phyloP scores from a whole-genome alignment of 2,888 invertebrate species.

The Agrochola circellaris region DNA sequence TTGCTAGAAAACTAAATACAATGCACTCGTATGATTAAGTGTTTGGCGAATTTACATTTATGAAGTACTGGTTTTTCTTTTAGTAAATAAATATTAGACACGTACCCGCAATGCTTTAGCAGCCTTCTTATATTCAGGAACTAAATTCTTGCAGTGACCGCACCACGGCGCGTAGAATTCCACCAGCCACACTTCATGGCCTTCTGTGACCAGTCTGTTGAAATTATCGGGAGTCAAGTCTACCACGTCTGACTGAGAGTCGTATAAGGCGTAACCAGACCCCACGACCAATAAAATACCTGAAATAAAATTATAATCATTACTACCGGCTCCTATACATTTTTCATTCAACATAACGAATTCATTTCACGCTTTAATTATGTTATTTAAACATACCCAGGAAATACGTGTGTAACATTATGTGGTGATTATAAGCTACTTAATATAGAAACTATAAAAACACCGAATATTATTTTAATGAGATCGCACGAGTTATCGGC shows the following conservation, averaged over 20 bases:
- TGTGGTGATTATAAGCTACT: slow-evolving; percentile 72
- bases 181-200: slow-evolving; percentile 98
- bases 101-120: slow-evolving; percentile 96
- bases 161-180: slow-evolving; percentile 99
- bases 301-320: slow-evolving; percentile 70
- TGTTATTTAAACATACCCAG: slow-evolving; percentile 85
- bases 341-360: slow-evolving; percentile 46
- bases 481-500: slow-evolving; percentile 68
- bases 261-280: slow-evolving; percentile 90
- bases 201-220: slow-evolving; percentile 94
- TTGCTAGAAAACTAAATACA: slow-evolving; percentile 2
- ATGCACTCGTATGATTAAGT: not conserved
- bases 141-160: slow-evolving; percentile 97
- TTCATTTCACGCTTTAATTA: slow-evolving; percentile 73
- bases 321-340: slow-evolving; percentile 53
- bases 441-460: slow-evolving; percentile 67
- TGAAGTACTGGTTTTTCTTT: not conserved
- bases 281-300: slow-evolving; percentile 84
- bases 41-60: not conserved
- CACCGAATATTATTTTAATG: slow-evolving; percentile 64
- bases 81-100: slow-evolving; percentile 55
- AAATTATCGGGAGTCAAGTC: slow-evolving; percentile 97
- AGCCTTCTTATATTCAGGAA: slow-evolving; percentile 98
- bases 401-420: slow-evolving; percentile 80
- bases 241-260: slow-evolving; percentile 94